Evolutionary conservation across 2,113 vertebrate species (phyloP).

Genomic region (Anthoscopus minutus): DNA sequence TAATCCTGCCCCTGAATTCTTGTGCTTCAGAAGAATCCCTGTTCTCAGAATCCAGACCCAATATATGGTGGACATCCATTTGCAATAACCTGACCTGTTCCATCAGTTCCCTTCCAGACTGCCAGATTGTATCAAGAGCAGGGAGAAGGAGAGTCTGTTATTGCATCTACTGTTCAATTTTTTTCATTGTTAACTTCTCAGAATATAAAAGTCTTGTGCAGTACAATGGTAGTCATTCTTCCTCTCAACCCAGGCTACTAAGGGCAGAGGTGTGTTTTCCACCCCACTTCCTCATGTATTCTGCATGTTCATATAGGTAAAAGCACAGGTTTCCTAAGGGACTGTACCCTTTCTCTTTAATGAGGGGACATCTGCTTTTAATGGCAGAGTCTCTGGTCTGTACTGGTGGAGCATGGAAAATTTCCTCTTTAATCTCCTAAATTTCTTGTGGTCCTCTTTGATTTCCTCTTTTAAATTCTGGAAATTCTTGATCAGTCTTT

Average conservation of each 20-base stretch:
- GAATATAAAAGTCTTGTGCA: background rate
- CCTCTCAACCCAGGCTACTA: background rate
- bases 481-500: background rate
- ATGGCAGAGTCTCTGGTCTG: background rate
- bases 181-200: background rate
- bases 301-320: background rate
- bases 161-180: background rate
- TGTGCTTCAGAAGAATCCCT: background rate
- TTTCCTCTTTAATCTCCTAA: background rate
- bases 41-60: background rate
- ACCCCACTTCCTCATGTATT: accelerated
- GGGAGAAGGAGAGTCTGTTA: background rate
- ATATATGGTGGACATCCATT: background rate
- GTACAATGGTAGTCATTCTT: background rate
- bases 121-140: background rate
- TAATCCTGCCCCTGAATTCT: background rate
- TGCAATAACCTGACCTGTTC: background rate
- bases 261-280: background rate
- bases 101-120: background rate
- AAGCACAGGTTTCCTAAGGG: background rate
- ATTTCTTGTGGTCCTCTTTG: background rate
- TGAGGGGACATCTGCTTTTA: background rate
- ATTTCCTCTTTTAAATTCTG: background rate
- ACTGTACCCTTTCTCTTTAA: background rate
- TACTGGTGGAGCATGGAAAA: background rate